Evolutionary conservation across 2,888 invertebrate genomes (phyloP), one percentile per base, ranked within the genome.

Genomic region (Eulithis testata): DNA sequence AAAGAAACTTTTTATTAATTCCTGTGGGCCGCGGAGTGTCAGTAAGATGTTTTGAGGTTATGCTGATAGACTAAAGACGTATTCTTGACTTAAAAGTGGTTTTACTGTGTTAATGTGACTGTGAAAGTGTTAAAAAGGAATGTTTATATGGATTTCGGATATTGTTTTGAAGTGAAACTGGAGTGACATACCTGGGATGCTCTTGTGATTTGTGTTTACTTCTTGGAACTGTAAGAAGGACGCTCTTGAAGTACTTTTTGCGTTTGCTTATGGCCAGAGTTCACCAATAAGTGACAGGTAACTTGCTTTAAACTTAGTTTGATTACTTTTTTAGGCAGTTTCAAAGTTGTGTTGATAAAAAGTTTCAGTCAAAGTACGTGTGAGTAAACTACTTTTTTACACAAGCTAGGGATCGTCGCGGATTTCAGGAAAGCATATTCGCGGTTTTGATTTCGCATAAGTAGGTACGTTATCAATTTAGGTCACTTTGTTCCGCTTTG

Each of bases 1-100:
- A 93, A 93, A 93, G 93, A 93, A 93, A 93, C 93, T 93, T 93
- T 93, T 93, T 93, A 93, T 93, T 93, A 93, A 93, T 93, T 93
- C 93, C 91, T 92, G 91, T 92, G 90, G 92, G 90, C 90, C 92
- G 91, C 91, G 91, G 91, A 91, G 93, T 90, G 90, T 91, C 92
- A 91, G 92, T 90, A 90, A 91, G 91, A 93, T 91, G 92, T 90
- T 93, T 93, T 91, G 90, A 93, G 93, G 93, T 93, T 92, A 93
- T 91, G 80, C 82, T 87, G 79, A 79, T 80, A 88, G 86, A 82
- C 86, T 86, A 87, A 85, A 88, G 85, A 89, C 86, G 84, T 81
- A 85, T 80, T 83, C 79, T 73, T 88, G 86, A 90, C 86, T 86
- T 71, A 76, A 79, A 83, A 80, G 80, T 81, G 79, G 64, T 76